Evolutionary conservation across 2,113 vertebrate species (phyloP), one percentile per base, ranked within the genome.

Genomic region (Onychostruthus taczanowskii): DNA sequence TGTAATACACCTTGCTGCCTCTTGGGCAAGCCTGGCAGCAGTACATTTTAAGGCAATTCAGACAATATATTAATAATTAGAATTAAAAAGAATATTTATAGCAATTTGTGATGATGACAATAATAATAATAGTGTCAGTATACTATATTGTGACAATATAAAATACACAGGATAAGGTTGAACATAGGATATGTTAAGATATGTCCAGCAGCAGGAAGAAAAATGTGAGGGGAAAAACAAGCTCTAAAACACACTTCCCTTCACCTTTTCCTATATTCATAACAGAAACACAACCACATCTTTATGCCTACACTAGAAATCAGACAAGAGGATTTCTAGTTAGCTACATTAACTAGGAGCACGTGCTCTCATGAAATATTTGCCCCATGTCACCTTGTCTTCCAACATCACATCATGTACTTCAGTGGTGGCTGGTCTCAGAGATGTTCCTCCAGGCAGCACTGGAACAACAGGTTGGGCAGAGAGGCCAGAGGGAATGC

Each of bases 391-490:
- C 18, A 19, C 30, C 21, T 74, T 66, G 43, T 55, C 21, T 77
- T 74, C 63, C 55, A n/a, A 0, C 1, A 23, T 64, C 13, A 4
- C 3, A 11, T 16, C 8, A 8, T 16, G 4, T 41, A 37, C n/a
- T 46, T 83, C n/a, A 37, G 7, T 53, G 31, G 17, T 16, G 22
- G 20, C 3, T 66, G 37, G 16, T 26, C 46, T 69, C 67, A 39
- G 8, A 56, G 13, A 5, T 28, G 23, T 15, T 85, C 11, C 83
- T 90, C 22, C 46, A 73, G 31, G 53, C 28, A 78, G 23, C 20
- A 37, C 1, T 49, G 23, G 16, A 64, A 64, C 15, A 73, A 13
- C 41, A 81, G 41, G 11, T 46, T 70, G 74, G 43, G 31, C 46
- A 77, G 37, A 87, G 77, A 86, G 41, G 63, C 11, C 80, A 35